Base-by-base conservation (phyloP, 1,140 invertebrate genomes). In the Yoshiicerus persimilis region DNA sequence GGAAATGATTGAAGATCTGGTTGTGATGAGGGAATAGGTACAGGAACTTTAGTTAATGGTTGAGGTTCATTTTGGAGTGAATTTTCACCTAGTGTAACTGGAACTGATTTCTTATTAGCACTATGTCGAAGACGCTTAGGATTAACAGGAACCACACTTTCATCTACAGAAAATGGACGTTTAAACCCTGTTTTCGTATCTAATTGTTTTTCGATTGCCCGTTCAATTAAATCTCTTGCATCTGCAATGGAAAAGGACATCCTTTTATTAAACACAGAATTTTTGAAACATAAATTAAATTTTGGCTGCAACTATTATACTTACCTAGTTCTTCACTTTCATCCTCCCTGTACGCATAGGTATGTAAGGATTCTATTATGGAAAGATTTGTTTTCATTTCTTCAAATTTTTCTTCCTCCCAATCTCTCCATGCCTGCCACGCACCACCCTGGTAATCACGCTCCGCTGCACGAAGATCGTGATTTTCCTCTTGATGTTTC, bases 371-470 rank as follows among this genome's bases (percentile, higher is more conserved):
- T 62, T 77, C 84, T 6, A 88, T 70, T 41, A 41, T 88, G 25
- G 27, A n/a, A 38, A 32, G 30, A 8, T 23, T 47, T 25, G 38
- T 23, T 11, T 86, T 62, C 64, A 47, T 84, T 62, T 85, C 89
- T 75, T 25, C 36, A n/a, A 39, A 38, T 66, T 47, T 56, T 64
- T 64, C 36, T 41, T 39, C 47, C 25, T 32, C 83, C 83, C 77
- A 56, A 30, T 85, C 27, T 6, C 87, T 66, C 39, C 86, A 86
- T 13, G 84, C 9, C 13, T 27, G 13, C 87, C 87, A 90, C 11
- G 34, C 41, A 9, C 88, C 88, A 27, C 89, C 89, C 25, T 56
- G 56, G 38, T 70, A 86, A 86, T 90, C 89, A 6, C 83, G 32
- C 4, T 34, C 30, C 25, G 56, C 32, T 1, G 38, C n/a, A n/a